phyloP scores from a whole-genome alignment of 2,888 invertebrate genomes.

The Hirtodrosophila histrioides region DNA sequence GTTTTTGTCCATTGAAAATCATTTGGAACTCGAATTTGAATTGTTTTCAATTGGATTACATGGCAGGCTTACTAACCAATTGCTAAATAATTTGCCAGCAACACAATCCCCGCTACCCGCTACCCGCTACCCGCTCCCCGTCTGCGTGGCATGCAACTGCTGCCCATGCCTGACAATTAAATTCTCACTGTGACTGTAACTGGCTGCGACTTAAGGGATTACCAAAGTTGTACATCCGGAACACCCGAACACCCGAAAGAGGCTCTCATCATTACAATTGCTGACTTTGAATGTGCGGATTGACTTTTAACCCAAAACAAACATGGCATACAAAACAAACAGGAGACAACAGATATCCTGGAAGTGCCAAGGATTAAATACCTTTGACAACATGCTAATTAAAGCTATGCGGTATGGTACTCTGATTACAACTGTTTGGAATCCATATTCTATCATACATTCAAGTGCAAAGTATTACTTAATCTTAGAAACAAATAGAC shows the following conservation, averaged over 20 bases:
- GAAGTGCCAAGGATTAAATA: too few species aligned
- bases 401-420: too few species aligned
- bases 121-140: too few species aligned
- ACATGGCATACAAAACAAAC: constrained; percentile 18
- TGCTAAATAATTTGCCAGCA: constrained; percentile 46
- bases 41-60: constrained; percentile 77
- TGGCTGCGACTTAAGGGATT: constrained; percentile 49
- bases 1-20: constrained; percentile 46
- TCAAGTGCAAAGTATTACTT: too few species aligned
- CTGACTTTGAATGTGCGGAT: constrained; percentile 30
- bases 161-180: constrained; percentile 40
- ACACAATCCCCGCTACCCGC: constrained; percentile 18
- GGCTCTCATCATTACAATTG: constrained; percentile 35
- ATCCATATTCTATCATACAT: too few species aligned
- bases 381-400: too few species aligned
- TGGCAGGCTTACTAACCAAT: constrained; percentile 43
- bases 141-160: neutral
- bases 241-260: neutral
- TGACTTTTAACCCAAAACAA: constrained; percentile 41
- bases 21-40: constrained; percentile 57
- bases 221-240: constrained; percentile 27
- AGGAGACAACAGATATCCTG: neutral
- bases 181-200: constrained; percentile 18
- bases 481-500: too few species aligned
- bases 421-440: too few species aligned